These are phyloP conservation scores for Pteropus rufus DNA, from an alignment of 2,797 vertebrate species.

Conservation along the genomic window DNA sequence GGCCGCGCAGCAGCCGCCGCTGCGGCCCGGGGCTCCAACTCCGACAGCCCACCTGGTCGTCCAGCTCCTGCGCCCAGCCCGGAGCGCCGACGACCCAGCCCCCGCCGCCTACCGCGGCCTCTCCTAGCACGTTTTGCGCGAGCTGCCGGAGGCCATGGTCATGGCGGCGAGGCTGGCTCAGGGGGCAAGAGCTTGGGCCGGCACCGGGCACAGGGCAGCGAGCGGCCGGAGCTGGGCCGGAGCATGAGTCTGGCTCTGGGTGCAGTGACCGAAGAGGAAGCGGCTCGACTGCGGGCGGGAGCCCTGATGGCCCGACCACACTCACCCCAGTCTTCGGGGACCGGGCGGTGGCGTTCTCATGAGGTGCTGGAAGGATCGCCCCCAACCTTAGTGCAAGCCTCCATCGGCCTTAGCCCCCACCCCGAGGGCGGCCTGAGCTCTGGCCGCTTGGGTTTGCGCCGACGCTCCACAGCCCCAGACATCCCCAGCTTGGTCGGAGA, in stretches of 20 bases:
- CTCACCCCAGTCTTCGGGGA: conserved; percentile 66
- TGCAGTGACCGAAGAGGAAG: conserved; percentile 72
- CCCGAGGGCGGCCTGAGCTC: conserved; percentile 47
- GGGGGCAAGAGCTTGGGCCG: conserved; percentile 47
- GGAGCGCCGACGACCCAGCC: conserved; percentile 67
- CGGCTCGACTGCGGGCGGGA: conserved; percentile 65
- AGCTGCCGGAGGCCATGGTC: conserved; percentile 59
- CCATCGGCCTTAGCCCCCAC: conserved; percentile 64
- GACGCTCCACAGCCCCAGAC: conserved; percentile 79
- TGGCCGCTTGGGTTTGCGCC: conserved; percentile 70
- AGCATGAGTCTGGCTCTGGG: conserved; percentile 73
- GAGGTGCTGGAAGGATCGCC: conserved; percentile 68
- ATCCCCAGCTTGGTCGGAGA: conserved; percentile 75
- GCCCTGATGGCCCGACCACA: conserved; percentile 55
- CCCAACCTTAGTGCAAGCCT: conserved; percentile 48
- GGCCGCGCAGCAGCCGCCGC: conserved; percentile 71
- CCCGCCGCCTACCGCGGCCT: conserved; percentile 75
- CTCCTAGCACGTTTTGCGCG: conserved; percentile 76
- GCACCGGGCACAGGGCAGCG: conserved; percentile 56
- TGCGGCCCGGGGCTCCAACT: conserved; percentile 71
- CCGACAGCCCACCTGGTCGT: conserved; percentile 68
- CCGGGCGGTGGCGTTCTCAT: conserved; percentile 72
- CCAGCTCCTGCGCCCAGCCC: conserved; percentile 66
- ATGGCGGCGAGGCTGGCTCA: background rate
- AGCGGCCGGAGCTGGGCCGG: conserved; percentile 70